These are phyloP conservation scores for Tetramorium parvispinum DNA, from an alignment of 1,140 invertebrate species.

Conservation along the genomic window DNA sequence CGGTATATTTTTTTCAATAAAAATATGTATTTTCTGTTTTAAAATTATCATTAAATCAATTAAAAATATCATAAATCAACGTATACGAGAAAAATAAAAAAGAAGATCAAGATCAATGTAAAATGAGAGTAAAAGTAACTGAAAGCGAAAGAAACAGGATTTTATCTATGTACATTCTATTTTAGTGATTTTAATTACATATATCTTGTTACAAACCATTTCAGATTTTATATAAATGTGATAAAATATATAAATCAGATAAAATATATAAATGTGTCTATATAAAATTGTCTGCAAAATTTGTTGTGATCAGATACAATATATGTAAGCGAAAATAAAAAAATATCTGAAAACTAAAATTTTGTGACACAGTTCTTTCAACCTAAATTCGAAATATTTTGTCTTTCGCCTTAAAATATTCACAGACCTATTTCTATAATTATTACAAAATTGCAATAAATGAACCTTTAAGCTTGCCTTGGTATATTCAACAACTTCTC, in stretches of 20 bases:
- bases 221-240: not conserved
- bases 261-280: too few species aligned
- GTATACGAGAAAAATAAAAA: not conserved
- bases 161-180: not conserved
- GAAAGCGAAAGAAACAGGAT: not conserved
- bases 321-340: not conserved
- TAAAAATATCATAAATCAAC: not conserved
- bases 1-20: not conserved
- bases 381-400: not conserved
- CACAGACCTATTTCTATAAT: not conserved
- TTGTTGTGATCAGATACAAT: not conserved
- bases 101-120: not conserved
- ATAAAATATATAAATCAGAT: not conserved
- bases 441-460: not conserved
- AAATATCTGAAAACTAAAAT: not conserved
- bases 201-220: not conserved
- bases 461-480: not conserved
- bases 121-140: not conserved
- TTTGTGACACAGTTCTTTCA: not conserved
- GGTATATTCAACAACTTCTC: slow-evolving; percentile 35
- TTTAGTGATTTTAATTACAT: not conserved
- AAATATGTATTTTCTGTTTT: not conserved
- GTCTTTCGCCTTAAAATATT: not conserved
- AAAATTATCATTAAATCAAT: too few species aligned
- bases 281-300: not conserved